Evolutionary conservation across 1,140 invertebrate genomes (phyloP), one percentile per base, ranked within the genome.

Genomic region (Rhyacophila brunnea): DNA sequence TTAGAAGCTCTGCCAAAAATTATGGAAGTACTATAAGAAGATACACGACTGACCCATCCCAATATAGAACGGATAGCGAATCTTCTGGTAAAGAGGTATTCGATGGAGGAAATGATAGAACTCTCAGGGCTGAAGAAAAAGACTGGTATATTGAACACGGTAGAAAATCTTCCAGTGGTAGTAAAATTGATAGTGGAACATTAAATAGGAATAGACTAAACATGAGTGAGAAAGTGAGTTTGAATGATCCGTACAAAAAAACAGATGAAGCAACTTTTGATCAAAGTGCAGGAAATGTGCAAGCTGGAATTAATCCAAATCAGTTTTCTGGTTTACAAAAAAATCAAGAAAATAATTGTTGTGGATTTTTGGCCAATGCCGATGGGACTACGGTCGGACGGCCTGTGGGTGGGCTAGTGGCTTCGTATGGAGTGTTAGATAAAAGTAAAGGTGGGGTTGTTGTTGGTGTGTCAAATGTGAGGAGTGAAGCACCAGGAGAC

Each of bases 131-230:
- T 13, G 77, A 79, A 58, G 77, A 79, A 63, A 68, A 74, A 45
- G 75, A 79, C 36, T 78, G 77, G 77, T 79, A 79, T 54, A 74
- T 75, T 71, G 77, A 79, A 62, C 74, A 79, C 20, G 72, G 74
- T 57, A 77, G 75, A 62, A 78, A 72, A 64, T 62, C 49, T 11
- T 55, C 50, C 2, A 28, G 23, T 28, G 23, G 19, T n/a, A 54
- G 49, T 17, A 65, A 65, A 44, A 20, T 56, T n/a, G 64, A 65
- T n/a, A 44, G 19, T 47, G 43, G 23, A 6, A 57, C 46, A 11
- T 14, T 57, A 18, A 28, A 40, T 20, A 62, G 59, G 35, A 65
- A 44, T 36, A 56, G 64, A 38, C 42, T 55, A 18, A 59, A 48
- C 34, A 52, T 28, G 35, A 55, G 53, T 13, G 56, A 60, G 11